A percentile compares a stretch with the other conserved stretches of the same genome.
Conservation (phyloP, 1,140 invertebrate species). For the Amyelois transitella region DNA sequence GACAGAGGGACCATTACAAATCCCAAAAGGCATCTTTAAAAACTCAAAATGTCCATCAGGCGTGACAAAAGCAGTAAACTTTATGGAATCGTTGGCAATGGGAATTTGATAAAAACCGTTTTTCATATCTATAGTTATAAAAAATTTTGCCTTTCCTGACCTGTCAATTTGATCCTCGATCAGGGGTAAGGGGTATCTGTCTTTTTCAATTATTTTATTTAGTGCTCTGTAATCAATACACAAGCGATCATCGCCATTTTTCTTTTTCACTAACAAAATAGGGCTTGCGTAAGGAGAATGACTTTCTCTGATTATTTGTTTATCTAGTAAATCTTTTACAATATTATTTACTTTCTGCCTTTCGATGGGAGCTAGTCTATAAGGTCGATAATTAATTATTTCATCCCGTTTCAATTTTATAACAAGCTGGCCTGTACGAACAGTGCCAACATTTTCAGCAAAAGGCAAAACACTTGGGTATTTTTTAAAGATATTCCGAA, state of each 20-base stretch:
- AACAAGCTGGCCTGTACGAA: too few species aligned
- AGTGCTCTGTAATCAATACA: constrained; percentile 17
- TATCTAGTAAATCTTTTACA: background rate
- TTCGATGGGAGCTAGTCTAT: background rate
- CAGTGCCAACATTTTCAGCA: too few species aligned
- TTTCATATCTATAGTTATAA: constrained; percentile 10
- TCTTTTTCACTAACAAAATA: too few species aligned
- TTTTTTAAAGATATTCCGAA: too few species aligned
- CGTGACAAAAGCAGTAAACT: constrained; percentile 8
- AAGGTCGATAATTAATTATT: background rate
- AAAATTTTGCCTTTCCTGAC: constrained; percentile 10
- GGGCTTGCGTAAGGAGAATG: background rate
- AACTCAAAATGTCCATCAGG: constrained; percentile 15
- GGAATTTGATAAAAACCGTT: constrained; percentile 13
- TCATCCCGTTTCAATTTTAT: too few species aligned
- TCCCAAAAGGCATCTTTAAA: constrained; percentile 13
- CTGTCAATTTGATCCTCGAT: constrained; percentile 20
- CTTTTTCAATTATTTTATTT: constrained; percentile 31
- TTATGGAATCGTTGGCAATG: background rate
- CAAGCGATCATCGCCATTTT: too few species aligned
- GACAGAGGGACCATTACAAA: constrained; percentile 5
- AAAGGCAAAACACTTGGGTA: too few species aligned
- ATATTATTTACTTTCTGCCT: background rate
- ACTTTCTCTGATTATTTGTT: background rate
- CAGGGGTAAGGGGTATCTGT: constrained; percentile 36